Conservation (phyloP, 2,888 invertebrate species). For the Aelia acuminata region DNA sequence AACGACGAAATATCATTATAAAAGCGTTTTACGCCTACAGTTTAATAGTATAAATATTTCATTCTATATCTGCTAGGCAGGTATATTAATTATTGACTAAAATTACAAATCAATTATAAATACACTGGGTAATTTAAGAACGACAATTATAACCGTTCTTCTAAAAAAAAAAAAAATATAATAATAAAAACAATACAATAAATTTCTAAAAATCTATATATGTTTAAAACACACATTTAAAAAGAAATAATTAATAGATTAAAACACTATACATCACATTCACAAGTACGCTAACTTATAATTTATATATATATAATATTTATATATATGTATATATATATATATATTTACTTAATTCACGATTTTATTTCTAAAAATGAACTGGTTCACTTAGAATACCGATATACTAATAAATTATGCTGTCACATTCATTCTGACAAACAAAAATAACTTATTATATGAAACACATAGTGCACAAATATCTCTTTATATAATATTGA, state of each 20-base stretch:
- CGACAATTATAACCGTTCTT: conserved; percentile 59
- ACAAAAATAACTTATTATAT: conserved; percentile 61
- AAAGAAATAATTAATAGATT: conserved; percentile 63
- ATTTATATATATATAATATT: conserved; percentile 62
- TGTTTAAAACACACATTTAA: conserved; percentile 65
- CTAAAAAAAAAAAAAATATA: conserved; percentile 61
- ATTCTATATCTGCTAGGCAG: conserved; percentile 66
- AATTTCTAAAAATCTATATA: conserved; percentile 63
- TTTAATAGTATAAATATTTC: conserved; percentile 63
- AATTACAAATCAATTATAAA: conserved; percentile 63
- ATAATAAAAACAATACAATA: conserved; percentile 58
- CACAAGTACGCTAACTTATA: conserved; percentile 65
- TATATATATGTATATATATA: conserved; percentile 56
- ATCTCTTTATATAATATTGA: conserved; percentile 59
- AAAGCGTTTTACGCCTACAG: conserved; percentile 65
- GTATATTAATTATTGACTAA: conserved; percentile 64
- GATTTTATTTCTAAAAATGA: conserved; percentile 63
- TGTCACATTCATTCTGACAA: conserved; percentile 63
- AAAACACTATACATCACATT: conserved; percentile 66
- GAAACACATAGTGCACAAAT: conserved; percentile 64
- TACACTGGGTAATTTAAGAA: conserved; percentile 65
- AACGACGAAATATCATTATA: conserved; percentile 61
- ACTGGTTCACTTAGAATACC: conserved; percentile 62
- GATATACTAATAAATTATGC: conserved; percentile 61
- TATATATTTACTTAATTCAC: conserved; percentile 63